Base-by-base conservation (phyloP, 2,113 vertebrate species). In the Labrus mixtus region DNA sequence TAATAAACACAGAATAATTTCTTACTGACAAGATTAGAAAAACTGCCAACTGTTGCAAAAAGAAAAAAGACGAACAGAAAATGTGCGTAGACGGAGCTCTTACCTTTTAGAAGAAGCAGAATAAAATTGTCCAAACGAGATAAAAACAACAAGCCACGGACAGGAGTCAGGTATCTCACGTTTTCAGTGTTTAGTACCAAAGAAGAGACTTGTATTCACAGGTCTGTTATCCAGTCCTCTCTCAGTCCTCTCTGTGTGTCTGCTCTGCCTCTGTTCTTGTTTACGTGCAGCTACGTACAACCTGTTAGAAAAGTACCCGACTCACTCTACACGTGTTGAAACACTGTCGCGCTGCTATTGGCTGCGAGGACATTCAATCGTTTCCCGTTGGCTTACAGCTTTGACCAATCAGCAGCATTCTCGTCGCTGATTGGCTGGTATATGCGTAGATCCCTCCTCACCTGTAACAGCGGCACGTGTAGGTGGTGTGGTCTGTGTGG, bases 401-500 rank as follows among this genome's bases (percentile, higher is more conserved):
- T 51, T 3, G 53, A 15, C 93, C 89, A 93, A 87, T 92, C 56
- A n/a, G 55, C 4, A 1, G n/a, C 51, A 1, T 5, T 1, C 61
- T 0, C 1, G 0, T 10, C 62, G 41, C 25, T 9, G 79, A 68
- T 94, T 94, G 89, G 93, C 37, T 20, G n/a, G 29, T n/a, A 7
- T 17, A 15, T 12, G 25, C 12, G 57, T 59, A 53, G 64, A 3
- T 55, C 61, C 62, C 60, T 3, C 39, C 67, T n/a, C 43, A n/a
- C 45, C 19, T 25, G 23, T 3, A 0, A 1, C 43, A 0, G 48
- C 57, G 0, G 86, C 93, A 94, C 93, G 93, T 94, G 93, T 69
- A 15, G 64, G 5, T 90, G 83, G 90, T 91, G 87, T 91, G 90
- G 90, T 3, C 29, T 33, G 90, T 91, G 87, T 91, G 90, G 89